Evolutionary conservation across 2,113 vertebrate species (phyloP).

Genomic region (Verasper variegatus): DNA sequence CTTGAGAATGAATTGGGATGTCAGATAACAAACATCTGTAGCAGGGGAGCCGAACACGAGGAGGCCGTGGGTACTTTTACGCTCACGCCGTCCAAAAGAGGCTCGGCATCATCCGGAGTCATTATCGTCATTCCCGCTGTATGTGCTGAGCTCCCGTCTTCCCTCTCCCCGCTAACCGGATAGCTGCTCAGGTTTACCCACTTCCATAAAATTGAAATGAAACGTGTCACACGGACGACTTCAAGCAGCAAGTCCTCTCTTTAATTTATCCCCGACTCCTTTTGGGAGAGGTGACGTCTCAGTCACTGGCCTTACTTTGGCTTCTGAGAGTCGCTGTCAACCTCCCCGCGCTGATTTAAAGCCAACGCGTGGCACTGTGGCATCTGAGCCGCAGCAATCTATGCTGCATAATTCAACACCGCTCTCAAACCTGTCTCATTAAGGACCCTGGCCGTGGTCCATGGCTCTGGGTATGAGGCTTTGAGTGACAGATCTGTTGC

Average conservation of each 20-base stretch:
- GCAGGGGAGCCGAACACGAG: conserved; percentile 9
- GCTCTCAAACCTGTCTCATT: conserved; percentile 78
- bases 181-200: conserved; percentile 33
- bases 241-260: conserved; percentile 27
- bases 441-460: conserved; percentile 70
- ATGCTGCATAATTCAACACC: conserved; percentile 78
- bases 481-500: conserved; percentile 70
- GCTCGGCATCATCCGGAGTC: conserved; percentile 5
- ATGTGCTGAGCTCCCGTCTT: not conserved
- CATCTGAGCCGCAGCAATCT: conserved; percentile 59
- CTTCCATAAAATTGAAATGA: conserved; percentile 21
- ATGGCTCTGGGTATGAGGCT: conserved; percentile 48
- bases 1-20: conserved; percentile 4
- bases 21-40: conserved; percentile 8
- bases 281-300: conserved; percentile 52
- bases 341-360: conserved; percentile 67
- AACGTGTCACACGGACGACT: conserved; percentile 41
- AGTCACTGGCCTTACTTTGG: conserved; percentile 56
- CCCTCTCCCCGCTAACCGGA: not conserved
- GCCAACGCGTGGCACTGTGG: conserved; percentile 47
- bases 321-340: conserved; percentile 66
- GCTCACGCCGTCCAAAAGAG: not conserved
- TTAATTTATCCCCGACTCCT: conserved; percentile 58
- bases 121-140: conserved; percentile 12
- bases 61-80: not conserved